Evolutionary conservation across 2,888 invertebrate species (phyloP).

Genomic region (Leptopilina syphax): DNA sequence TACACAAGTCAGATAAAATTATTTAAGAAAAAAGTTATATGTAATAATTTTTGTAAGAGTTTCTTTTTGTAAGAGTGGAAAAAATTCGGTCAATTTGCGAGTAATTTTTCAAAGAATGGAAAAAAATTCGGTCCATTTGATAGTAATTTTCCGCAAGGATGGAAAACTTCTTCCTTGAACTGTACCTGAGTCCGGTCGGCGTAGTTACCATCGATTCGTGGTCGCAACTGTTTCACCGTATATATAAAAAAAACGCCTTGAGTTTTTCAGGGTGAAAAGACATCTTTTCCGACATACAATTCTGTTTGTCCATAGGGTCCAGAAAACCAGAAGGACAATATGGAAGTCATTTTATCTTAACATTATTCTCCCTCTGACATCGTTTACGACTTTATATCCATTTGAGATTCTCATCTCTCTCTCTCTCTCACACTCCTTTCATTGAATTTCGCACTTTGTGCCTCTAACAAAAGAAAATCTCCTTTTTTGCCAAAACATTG

Average conservation of each 20-base stretch:
- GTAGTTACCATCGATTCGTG: conserved; percentile 77
- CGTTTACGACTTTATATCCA: conserved; percentile 48
- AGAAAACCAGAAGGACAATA: conserved; percentile 64
- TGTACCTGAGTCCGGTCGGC: conserved; percentile 74
- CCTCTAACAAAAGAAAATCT: not conserved
- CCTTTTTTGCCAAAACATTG: not conserved
- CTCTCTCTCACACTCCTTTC: conserved; percentile 22
- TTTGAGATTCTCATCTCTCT: conserved; percentile 34
- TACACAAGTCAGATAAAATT: too few species aligned
- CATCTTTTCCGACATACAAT: conserved; percentile 73
- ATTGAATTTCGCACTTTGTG: conserved; percentile 9
- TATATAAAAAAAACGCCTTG: conserved; percentile 72
- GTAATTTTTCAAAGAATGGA: not conserved
- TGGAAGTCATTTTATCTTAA: conserved; percentile 62
- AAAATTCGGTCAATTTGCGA: not conserved
- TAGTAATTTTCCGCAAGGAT: not conserved
- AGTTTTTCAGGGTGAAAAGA: conserved; percentile 68
- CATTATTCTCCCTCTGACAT: conserved; percentile 47
- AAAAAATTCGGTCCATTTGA: not conserved
- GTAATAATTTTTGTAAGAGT: too few species aligned
- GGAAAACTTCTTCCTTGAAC: conserved; percentile 61
- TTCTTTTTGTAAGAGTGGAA: too few species aligned
- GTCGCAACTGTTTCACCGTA: conserved; percentile 76
- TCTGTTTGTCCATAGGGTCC: conserved; percentile 73
- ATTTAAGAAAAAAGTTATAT: too few species aligned